These are phyloP conservation scores for Mystacornis crossleyi DNA, from an alignment of 2,113 vertebrate genomes.

Conservation along the genomic window DNA sequence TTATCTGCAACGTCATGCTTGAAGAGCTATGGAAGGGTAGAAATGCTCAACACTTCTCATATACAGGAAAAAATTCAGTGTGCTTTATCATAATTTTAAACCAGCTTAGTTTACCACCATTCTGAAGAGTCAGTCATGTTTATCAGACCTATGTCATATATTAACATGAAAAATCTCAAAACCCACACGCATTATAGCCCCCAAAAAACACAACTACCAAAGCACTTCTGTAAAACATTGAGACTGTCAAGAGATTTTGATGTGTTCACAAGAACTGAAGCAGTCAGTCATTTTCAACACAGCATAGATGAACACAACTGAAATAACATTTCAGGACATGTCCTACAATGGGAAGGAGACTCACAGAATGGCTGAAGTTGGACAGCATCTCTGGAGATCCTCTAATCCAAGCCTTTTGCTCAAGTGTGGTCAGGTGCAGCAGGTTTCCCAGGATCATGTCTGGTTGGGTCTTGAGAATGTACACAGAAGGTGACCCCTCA, in stretches of 20 bases:
- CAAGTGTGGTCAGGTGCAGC: not conserved
- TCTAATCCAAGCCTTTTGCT: not conserved
- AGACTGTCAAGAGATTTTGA: not conserved
- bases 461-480: not conserved
- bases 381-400: not conserved
- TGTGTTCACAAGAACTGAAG: not conserved
- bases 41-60: not conserved
- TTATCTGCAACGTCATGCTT: not conserved
- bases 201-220: not conserved
- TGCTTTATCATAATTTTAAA: not conserved
- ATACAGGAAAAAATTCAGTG: not conserved
- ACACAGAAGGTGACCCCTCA: not conserved
- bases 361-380: not conserved
- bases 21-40: not conserved
- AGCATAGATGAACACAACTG: not conserved
- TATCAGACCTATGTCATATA: not conserved
- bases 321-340: not conserved
- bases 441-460: not conserved
- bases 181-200: not conserved
- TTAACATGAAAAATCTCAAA: not conserved
- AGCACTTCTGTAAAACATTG: not conserved
- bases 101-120: not conserved
- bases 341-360: not conserved
- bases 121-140: not conserved
- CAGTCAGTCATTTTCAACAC: not conserved